These are phyloP conservation scores for Zoanthus gigantus DNA, from an alignment of 92 coral and sea anemone genomes.

Conservation along the genomic window DNA sequence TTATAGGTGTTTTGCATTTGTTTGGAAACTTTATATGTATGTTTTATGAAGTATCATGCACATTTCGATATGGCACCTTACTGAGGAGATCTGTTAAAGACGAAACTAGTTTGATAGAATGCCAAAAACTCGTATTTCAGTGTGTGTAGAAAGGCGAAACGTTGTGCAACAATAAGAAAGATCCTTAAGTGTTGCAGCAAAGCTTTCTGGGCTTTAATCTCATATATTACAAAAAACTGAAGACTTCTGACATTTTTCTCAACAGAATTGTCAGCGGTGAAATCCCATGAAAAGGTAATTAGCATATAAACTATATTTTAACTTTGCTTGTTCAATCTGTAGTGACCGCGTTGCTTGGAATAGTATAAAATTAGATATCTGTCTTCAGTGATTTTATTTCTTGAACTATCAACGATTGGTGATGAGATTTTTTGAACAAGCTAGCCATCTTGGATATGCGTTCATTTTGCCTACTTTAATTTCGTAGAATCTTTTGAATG, in stretches of 20 bases:
- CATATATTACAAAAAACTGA: neutral
- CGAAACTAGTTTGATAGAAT: too few relatives aligned
- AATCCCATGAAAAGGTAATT: conserved; percentile 86
- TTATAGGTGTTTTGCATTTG: neutral
- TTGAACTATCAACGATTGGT: too few relatives aligned
- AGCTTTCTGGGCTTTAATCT: too few relatives aligned
- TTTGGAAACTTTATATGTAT: neutral
- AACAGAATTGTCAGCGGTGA: conserved; percentile 82
- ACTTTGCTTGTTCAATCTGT: neutral
- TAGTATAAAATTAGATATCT: neutral
- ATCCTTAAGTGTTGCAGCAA: too few relatives aligned
- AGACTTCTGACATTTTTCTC: conserved; percentile 21
- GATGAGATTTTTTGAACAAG: too few relatives aligned
- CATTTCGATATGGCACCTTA: too few relatives aligned
- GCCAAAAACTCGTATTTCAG: too few relatives aligned
- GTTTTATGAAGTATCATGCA: too few relatives aligned
- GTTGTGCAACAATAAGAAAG: too few relatives aligned
- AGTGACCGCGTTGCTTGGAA: neutral
- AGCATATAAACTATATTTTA: neutral
- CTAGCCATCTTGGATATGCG: neutral
- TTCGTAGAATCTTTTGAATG: conserved; percentile 75
- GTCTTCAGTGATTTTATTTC: neutral
- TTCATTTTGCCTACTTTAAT: neutral
- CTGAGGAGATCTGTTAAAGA: too few relatives aligned
- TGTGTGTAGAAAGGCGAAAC: too few relatives aligned